These are phyloP conservation scores for Pachypanchax playfairii DNA, from an alignment of 2,113 vertebrate genomes.

Conservation along the genomic window DNA sequence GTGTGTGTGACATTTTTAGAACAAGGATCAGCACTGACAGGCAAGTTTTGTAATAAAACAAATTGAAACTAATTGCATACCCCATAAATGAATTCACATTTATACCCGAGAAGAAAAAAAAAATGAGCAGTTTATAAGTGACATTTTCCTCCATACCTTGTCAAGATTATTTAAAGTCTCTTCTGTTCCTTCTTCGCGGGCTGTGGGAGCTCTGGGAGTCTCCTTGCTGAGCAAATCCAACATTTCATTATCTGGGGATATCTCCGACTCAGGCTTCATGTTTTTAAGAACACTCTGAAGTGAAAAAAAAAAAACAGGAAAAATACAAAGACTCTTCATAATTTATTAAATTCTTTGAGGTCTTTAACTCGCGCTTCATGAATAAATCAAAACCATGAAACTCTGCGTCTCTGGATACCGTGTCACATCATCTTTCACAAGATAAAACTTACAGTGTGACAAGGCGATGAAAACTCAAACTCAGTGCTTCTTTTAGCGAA, in stretches of 20 bases:
- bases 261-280: constrained; percentile 55
- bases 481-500: constrained; percentile 23
- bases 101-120: constrained; percentile 4
- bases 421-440: constrained; percentile 65
- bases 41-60: constrained; percentile 25
- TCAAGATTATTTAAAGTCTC: constrained; percentile 63
- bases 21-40: constrained; percentile 15
- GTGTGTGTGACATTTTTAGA: constrained; percentile 15
- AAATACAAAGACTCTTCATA: constrained; percentile 70
- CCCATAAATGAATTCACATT: constrained; percentile 41
- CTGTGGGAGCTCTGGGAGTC: constrained; percentile 49
- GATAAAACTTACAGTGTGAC: constrained; percentile 61
- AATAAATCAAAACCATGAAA: constrained; percentile 69
- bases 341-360: constrained; percentile 74
- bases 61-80: constrained; percentile 39
- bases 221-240: constrained; percentile 58
- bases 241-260: constrained; percentile 69
- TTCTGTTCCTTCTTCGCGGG: constrained; percentile 56
- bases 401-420: constrained; percentile 61
- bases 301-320: no score
- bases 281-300: constrained; percentile 64
- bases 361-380: constrained; percentile 69
- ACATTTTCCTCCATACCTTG: constrained; percentile 49
- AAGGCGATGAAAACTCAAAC: constrained; percentile 41
- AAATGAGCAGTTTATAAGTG: constrained; percentile 46